Percentiles rank a stretch among this genome's conserved stretches.
Evolutionary conservation across 2,113 vertebrate species (phyloP).

Genomic region (Genyomyrus donnyi): DNA sequence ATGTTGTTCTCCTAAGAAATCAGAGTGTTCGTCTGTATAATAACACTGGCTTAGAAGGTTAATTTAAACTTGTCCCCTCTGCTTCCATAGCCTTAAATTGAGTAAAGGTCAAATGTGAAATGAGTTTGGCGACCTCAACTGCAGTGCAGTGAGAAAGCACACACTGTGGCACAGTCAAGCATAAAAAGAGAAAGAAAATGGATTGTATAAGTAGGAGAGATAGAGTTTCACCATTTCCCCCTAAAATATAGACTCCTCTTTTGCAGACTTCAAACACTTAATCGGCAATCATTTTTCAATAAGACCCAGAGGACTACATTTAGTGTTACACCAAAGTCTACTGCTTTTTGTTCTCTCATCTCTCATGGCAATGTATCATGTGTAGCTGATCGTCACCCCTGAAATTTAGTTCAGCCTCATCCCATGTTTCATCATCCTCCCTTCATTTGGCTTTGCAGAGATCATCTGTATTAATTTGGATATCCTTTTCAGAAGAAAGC

Average conservation of each 20-base stretch:
- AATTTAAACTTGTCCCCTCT: conserved; percentile 63
- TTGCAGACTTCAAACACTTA: conserved; percentile 68
- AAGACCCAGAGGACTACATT: conserved; percentile 66
- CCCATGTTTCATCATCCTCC: conserved; percentile 26
- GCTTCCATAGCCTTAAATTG: conserved; percentile 65
- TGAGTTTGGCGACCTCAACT: conserved; percentile 70
- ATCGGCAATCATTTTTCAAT: conserved; percentile 72
- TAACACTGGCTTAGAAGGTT: conserved; percentile 61
- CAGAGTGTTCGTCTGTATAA: conserved; percentile 59
- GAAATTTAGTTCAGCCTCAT: conserved; percentile 37
- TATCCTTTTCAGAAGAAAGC: conserved; percentile 55
- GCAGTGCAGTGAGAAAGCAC: conserved; percentile 54
- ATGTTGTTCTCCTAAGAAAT: conserved; percentile 64
- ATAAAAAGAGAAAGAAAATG: conserved; percentile 62
- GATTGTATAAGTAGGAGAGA: conserved; percentile 67
- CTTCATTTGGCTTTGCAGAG: conserved; percentile 37
- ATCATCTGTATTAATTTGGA: conserved; percentile 61
- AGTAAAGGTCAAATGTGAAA: conserved; percentile 67
- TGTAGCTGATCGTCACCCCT: conserved; percentile 50
- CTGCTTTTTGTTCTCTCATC: conserved; percentile 63
- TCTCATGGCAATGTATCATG: conserved; percentile 63
- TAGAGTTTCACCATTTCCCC: conserved; percentile 61
- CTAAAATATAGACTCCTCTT: conserved; percentile 56
- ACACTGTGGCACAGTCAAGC: conserved; percentile 61
- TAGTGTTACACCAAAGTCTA: conserved; percentile 62